Base-by-base conservation (phyloP, 2,797 vertebrate species). In the Antrozous pallidus region DNA sequence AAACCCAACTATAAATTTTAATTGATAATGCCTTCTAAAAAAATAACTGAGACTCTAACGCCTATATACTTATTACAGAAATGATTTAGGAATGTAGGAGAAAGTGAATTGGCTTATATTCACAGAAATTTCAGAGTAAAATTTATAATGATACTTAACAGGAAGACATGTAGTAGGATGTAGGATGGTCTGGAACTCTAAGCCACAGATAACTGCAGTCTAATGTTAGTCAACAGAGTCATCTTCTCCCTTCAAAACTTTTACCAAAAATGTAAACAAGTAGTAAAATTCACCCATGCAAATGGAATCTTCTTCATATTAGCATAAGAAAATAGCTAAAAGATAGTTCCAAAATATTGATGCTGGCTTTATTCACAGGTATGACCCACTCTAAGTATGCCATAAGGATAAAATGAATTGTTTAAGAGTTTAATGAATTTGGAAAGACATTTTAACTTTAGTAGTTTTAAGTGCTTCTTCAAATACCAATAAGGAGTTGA, bases 401-500 rank as follows among this genome's bases (percentile, higher is more conserved):
- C 22, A 65, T 11, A 40, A 85, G n/a, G 40, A 51, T 73, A 93
- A 92, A 36, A 22, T 78, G 20, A 90, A 74, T 95, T 91, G 45
- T 83, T 91, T 94, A 78, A 92, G 61, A 75, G 24, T 38, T 54
- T 31, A 47, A 79, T 78, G 70, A 86, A 85, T 88, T 85, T 87
- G 24, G n/a, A 87, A 96, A 94, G 78, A 90, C 28, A 91, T 67
- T 80, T 93, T 82, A 90, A 92, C 54, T 83, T 91, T 45, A 85
- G n/a, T 84, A 93, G 47, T 92, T 94, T 90, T 83, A 92, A 93
- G 33, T 86, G 10, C 40, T 65, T 88, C 8, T 74, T 78, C 77
- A 96, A 93, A 90, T 78, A 81, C 56, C 71, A 91, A 18, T 42
- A 90, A 73, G 38, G 33, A 92, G 26, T 42, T 95, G 70, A 92